Evolutionary conservation across 1,140 invertebrate genomes (phyloP), one percentile per base, ranked within the genome.

Genomic region (Papilio glaucus): DNA sequence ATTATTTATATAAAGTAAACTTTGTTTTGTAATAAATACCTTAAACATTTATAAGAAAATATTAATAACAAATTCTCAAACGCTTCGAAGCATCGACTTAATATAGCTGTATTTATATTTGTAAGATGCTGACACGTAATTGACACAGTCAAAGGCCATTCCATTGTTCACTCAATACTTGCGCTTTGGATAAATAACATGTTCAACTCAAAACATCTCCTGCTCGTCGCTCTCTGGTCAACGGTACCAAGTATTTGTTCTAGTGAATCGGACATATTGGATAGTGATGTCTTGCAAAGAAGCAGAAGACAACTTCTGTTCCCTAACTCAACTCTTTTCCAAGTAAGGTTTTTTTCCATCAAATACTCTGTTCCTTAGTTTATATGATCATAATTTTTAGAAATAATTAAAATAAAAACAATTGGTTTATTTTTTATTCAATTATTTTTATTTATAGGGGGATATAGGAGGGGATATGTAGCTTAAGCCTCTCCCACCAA

Each of bases 251-350:
- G 33, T 7, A 53, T 69, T n/a, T 21, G 37, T 57, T 63, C 41
- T 74, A 63, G 10, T 45, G 38, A 61, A 73, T 77, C 63, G 1
- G 29, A 53, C 9, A 53, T 62, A 18, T 13, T 69, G 15, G 49
- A 72, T 33, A 74, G 79, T 41, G 72, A 79, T 49, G 60, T 75
- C 21, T 72, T 82, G 21, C 80, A 86, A 45, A 83, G 88, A 72
- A 82, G 60, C 45, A 79, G 77, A 72, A 84, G 92, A 63, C 91
- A 93, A 69, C 75, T 93, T 29, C 41, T 93, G 26, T 93, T 84
- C 75, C 87, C 92, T 6, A 90, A 90, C 49, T 80, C 80, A 5
- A 92, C 90, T 9, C 37, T 92, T 21, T 71, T 93, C 5, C 92
- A 93, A 84, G 92, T 91, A 83, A 85, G 75, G 77, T 77, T 62